Base-by-base conservation (phyloP, 2,888 invertebrate species). In the Alcis repandata region DNA sequence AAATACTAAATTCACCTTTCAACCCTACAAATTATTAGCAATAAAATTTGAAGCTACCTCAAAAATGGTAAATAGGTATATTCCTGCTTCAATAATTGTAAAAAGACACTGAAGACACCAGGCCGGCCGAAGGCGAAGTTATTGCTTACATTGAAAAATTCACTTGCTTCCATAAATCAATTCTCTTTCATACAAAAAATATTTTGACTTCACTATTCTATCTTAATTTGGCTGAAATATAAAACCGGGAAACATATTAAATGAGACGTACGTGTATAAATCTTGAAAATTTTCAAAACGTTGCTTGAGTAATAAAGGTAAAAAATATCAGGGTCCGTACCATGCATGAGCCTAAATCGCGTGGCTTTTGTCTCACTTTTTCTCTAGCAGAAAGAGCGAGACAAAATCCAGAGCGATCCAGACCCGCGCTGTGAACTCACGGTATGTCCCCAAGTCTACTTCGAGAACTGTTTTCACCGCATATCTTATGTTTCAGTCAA, bases 81-180 rank as follows among this genome's bases (percentile, higher is more conserved):
- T 3, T 45, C 32, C 11, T 20, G 10, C 4, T 52, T 52, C 19
- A 41, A 65, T 58, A 60, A 63, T 64, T 49, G 40, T 71, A 66
- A 67, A 66, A 64, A 79, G 61, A 72, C 54, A 73, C 68, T 71
- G 65, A 76, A 72, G 68, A 33, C 67, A 56, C 63, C 88, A 86
- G 90, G 86, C 89, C 89, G 87, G 86, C 86, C 75, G 65, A 88
- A 89, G 88, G 88, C 89, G 81, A 83, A 84, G 86, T 87, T 91
- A 91, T 91, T 91, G 91, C 90, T 91, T 72, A 79, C 75, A 77
- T 84, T 84, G 60, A 71, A 77, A 66, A 65, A 59, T 51, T 81
- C 80, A 79, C 75, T 82, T 73, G 77, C 78, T 75, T 78, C 71
- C 70, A 69, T 69, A 72, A 74, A 69, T 65, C 64, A 68, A 64